phyloP scores from a whole-genome alignment of 1,140 invertebrate genomes.

The Triops cancriformis region DNA sequence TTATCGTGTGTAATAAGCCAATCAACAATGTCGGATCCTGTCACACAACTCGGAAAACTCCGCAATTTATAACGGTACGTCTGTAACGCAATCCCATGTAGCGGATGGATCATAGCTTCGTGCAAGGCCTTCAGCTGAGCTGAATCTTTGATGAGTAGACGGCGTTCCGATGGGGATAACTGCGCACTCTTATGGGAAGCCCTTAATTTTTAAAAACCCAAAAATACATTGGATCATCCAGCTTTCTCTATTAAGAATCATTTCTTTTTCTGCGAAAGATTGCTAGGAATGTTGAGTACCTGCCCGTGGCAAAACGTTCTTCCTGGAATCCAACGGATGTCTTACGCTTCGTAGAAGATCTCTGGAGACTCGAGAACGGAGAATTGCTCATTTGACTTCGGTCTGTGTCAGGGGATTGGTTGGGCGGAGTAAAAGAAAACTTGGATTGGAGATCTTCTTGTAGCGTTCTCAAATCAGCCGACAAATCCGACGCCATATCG shows the following conservation, averaged over 20 bases:
- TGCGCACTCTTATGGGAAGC: not conserved
- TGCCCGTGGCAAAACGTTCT: slow-evolving; percentile 53
- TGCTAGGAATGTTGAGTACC: slow-evolving; percentile 15
- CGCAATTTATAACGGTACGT: slow-evolving; percentile 56
- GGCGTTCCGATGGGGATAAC: slow-evolving; percentile 48
- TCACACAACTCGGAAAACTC: slow-evolving; percentile 57
- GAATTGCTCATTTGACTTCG: slow-evolving; percentile 19
- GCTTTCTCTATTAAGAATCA: not conserved
- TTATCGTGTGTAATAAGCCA: slow-evolving; percentile 65
- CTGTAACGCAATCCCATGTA: slow-evolving; percentile 50
- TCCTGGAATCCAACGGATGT: slow-evolving; percentile 66
- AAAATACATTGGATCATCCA: too few species aligned
- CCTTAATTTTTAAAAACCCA: too few species aligned
- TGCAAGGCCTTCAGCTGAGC: slow-evolving; percentile 61
- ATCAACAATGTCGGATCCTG: slow-evolving; percentile 63
- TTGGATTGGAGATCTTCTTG: slow-evolving; percentile 71
- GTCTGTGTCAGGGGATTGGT: slow-evolving; percentile 32
- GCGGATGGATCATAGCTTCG: slow-evolving; percentile 56
- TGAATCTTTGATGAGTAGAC: slow-evolving; percentile 60
- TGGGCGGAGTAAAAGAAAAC: slow-evolving; percentile 41
- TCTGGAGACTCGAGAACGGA: slow-evolving; percentile 25
- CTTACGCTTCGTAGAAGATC: slow-evolving; percentile 42
- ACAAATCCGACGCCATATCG: slow-evolving; percentile 60
- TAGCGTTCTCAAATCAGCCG: slow-evolving; percentile 65
- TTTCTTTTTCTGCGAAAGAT: slow-evolving; percentile 16